phyloP scores from a whole-genome alignment of 2,797 vertebrate species.

The Steatocranus sp. region DNA sequence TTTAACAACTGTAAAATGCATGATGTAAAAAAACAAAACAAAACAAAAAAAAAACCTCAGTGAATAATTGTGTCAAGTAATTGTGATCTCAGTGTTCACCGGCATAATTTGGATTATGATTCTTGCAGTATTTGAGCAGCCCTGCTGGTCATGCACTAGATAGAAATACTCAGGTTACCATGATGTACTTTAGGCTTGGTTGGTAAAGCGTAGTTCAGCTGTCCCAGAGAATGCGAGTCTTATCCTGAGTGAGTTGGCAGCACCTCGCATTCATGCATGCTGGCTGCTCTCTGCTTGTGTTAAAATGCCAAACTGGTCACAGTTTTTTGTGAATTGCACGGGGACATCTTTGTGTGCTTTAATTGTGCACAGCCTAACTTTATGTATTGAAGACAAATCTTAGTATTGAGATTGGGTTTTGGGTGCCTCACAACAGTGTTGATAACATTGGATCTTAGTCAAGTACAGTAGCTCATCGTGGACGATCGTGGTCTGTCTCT shows the following conservation, averaged over 20 bases:
- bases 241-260: neutral
- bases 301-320: neutral
- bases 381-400: conserved; percentile 8
- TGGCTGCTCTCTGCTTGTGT: neutral
- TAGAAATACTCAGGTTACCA: neutral
- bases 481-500: conserved; percentile 5
- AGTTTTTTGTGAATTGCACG: conserved; percentile 13
- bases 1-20: neutral
- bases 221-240: neutral
- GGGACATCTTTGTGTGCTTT: neutral
- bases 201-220: neutral
- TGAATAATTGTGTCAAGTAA: neutral
- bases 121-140: neutral
- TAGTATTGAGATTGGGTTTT: neutral
- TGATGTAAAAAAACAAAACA: neutral
- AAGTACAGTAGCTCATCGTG: conserved; percentile 15
- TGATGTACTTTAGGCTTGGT: neutral
- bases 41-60: neutral
- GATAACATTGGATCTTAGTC: conserved; percentile 1
- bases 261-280: neutral
- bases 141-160: neutral
- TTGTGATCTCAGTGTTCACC: neutral
- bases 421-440: conserved; percentile 7
- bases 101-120: neutral
- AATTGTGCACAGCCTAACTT: neutral